Conservation (phyloP, 1,140 invertebrate species). For the Heliconius nattereri region DNA sequence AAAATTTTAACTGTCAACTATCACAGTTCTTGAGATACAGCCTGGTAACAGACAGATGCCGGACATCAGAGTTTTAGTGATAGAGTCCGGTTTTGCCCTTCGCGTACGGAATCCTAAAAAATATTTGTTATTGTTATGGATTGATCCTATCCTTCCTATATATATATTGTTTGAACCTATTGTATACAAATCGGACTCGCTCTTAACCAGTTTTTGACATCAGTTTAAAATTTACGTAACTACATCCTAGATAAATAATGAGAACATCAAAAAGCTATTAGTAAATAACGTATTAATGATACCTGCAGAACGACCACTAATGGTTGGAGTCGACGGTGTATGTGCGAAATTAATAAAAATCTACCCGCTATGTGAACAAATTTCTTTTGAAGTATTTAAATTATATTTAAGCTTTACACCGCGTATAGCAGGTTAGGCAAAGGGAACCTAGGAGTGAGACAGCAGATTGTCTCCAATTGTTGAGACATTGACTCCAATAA, state of each 20-base stretch:
- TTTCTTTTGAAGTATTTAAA: background rate
- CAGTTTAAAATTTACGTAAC: background rate
- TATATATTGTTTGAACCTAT: background rate
- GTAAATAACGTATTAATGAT: slow-evolving; percentile 13
- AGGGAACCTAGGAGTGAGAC: no score
- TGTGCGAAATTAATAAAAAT: slow-evolving; percentile 11
- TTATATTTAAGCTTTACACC: background rate
- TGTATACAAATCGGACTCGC: background rate
- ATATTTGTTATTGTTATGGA: no score
- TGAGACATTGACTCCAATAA: no score
- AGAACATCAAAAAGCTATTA: slow-evolving; percentile 14
- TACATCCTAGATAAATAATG: background rate
- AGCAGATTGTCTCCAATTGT: no score
- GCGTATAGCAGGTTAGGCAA: no score
- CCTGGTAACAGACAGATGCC: no score
- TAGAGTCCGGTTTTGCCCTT: no score
- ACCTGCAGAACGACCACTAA: slow-evolving; percentile 8
- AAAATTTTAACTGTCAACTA: no score
- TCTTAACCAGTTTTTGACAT: background rate
- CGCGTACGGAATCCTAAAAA: no score
- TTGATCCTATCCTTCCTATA: no score
- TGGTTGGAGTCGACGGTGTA: background rate
- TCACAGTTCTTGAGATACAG: no score
- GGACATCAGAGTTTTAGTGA: no score
- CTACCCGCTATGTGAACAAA: background rate